Evolutionary conservation across 2,797 vertebrate species (phyloP), one percentile per base, ranked within the genome.

Genomic region (Bovichtus diacanthus): DNA sequence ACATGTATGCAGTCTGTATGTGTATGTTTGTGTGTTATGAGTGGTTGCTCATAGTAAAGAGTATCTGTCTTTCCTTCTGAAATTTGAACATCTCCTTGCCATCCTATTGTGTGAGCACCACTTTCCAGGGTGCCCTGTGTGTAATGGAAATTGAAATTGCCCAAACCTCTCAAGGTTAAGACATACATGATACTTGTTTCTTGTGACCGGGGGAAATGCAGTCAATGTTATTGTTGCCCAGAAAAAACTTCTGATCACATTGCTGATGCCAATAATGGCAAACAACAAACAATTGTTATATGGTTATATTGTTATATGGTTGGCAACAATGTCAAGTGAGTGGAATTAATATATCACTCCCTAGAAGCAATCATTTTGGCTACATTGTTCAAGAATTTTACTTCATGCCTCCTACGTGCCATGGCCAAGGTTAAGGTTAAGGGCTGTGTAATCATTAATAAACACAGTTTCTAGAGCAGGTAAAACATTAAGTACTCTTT

Each of bases 381-480:
- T 10, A 8, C 6, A 59, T 21, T 34, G 34, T 34, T 34, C 34
- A 29, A 54, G 18, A 43, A 60, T 70, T 70, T 53, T 38, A 63
- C 68, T 77, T 75, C 8, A 78, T 53, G 47, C 18, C 54, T 81
- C 47, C 51, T 86, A 63, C 27, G 50, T 87, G 83, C 73, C 65
- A 55, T 46, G 36, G 58, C 53, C 75, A 87, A 85, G 74, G 84
- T 87, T 80, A 75, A 65, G 66, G 47, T 65, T 79, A 65, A 74
- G 66, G 74, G 70, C 44, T 13, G 6, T 87, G 70, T 90, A 95
- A 95, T 95, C 82, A 95, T 95, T 94, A 85, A 94, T 93, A 58
- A 60, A 49, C 51, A 38, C 47, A 76, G 83, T 87, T 89, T 88
- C 68, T 85, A 62, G 70, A 81, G 60, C 82, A 82, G 82, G 91